Base-by-base conservation (phyloP, 2,113 vertebrate species). In the Heterotilapia buettikoferi region DNA sequence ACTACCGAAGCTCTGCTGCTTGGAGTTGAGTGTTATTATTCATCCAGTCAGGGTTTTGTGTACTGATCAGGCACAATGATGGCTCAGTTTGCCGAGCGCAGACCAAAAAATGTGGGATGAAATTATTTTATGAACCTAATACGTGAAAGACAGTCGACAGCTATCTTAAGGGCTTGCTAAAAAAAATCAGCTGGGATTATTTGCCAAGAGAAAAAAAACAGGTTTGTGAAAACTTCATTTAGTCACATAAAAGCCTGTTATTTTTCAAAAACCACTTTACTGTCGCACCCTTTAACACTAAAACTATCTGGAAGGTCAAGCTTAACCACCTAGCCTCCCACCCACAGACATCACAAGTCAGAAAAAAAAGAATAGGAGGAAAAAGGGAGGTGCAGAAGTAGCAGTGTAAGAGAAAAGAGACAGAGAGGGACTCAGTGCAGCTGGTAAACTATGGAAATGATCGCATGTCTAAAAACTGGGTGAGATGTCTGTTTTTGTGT, bases 351-450 rank as follows among this genome's bases (percentile, higher is more conserved):
- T 76, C 24, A 76, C 9, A 76, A 47, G 40, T 47, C 9, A 47
- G 66, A 29, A 26, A 45, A 18, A 73, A 29, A 38, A 47, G 68
- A 76, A 76, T 2, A 26, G 13, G 40, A 40, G 5, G n/a, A 24
- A 71, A 71, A 40, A 14, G 3, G 36, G 36, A 24, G 36, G 0
- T 11, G 40, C 0, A 45, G 40, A 45, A 18, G 38, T 18, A 1
- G 21, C 38, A 10, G 38, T 18, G 8, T 45, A 1, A 73, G 21
- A 73, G 21, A 45, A 16, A 0, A 76, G 40, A 47, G 4, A 76
- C 21, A 29, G 21, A 3, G 21, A 73, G 40, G 14, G 40, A 76
- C 4, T 47, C 21, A 11, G 68, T 76, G 68, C 24, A 76, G 14
- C 24, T 29, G 68, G 24, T 19, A 76, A 76, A 47, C 24, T 45